Percentiles rank a stretch among this genome's conserved stretches.
phyloP scores from a whole-genome alignment of 2,797 vertebrate species.

The Cossypha polioptera region DNA sequence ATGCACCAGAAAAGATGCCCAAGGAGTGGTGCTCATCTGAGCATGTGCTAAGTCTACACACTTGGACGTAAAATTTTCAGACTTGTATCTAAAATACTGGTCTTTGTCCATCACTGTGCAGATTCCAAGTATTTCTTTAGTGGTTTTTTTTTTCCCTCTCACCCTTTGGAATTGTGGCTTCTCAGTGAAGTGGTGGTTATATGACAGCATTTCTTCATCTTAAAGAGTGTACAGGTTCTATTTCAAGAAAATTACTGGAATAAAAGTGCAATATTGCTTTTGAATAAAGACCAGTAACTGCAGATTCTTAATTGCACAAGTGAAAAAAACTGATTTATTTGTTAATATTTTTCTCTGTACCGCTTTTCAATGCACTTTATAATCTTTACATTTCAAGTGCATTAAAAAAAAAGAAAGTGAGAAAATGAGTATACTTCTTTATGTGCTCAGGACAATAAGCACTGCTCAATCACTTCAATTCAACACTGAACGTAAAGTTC shows the following conservation, averaged over 20 bases:
- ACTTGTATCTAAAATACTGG: neutral
- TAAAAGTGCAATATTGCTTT: neutral
- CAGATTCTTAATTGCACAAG: neutral
- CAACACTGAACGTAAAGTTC: neutral
- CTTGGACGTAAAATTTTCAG: neutral
- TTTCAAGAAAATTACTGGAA: neutral
- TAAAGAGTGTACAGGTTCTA: neutral
- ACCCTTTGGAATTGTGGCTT: neutral
- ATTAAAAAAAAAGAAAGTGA: neutral
- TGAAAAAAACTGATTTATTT: neutral
- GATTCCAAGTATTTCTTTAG: neutral
- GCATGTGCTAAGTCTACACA: neutral
- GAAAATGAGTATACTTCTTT: neutral
- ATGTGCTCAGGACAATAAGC: neutral
- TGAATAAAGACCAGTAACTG: neutral
- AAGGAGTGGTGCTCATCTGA: neutral
- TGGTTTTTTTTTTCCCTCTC: neutral
- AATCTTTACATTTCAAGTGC: neutral
- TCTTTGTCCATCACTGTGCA: neutral
- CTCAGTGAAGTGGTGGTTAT: neutral
- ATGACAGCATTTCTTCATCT: neutral
- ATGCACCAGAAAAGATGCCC: neutral
- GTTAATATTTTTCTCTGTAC: neutral
- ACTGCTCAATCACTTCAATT: neutral
- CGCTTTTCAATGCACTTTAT: neutral